Evolutionary conservation across 2,113 vertebrate genomes (phyloP), one percentile per base, ranked within the genome.

Genomic region (Vidua chalybeata): DNA sequence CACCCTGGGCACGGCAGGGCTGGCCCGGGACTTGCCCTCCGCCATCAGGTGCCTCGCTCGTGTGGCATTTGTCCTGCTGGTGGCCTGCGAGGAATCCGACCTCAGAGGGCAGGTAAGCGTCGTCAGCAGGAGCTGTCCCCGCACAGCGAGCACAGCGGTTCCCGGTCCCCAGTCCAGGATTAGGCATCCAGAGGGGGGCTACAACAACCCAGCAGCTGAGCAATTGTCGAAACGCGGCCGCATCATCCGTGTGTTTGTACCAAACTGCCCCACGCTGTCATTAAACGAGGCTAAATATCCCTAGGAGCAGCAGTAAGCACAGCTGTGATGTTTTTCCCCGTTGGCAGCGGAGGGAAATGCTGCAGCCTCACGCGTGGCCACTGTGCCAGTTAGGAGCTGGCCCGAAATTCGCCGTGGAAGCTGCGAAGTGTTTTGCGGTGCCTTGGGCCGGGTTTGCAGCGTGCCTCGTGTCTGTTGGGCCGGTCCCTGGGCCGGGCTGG

Each of bases 181-280:
- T 0, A 15, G 66, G 24, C 71, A 10, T 4, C 10, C 1, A 3
- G 28, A 27, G 46, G 7, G 35, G 18, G 48, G 51, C 31, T 20
- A 2, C 75, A 4, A 20, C 48, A 31, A 11, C 22, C 7, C 13
- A 22, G 27, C 26, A 75, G 81, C 85, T 23, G 75, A 74, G 76
- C 5, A 43, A 66, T 4, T 11, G 5, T 5, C 0, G 0, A 17
- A 46, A 69, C 0, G 13, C 1, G 16, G 59, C 28, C 2, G 0
- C 46, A 4, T 46, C 46, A 27, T 13, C 54, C 68, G 0, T 26
- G 2, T 24, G 67, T 66, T 85, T 69, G 62, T 21, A 80, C 7
- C 61, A 35, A 63, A 84, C 6, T 52, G 78, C 78, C 89, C 87
- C 45, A 7, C 3, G 0, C 58, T 46, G 62, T 5, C 79, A 3